Conservation (phyloP, 2,888 invertebrate species). For the Malthinus flaveolus region DNA sequence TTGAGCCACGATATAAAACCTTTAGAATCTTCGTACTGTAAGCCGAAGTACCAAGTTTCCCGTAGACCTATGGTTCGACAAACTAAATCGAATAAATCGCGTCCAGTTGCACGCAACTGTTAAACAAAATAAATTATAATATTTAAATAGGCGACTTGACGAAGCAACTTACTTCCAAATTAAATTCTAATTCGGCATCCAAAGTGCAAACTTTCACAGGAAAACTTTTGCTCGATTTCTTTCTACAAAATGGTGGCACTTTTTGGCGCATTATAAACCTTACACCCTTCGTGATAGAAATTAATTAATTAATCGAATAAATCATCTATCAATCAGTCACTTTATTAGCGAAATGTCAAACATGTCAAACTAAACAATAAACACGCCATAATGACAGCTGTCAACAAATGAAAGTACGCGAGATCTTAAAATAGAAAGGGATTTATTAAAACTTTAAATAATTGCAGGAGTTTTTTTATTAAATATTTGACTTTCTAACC, state of each 20-base stretch:
- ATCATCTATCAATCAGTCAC: background rate
- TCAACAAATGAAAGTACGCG: no score
- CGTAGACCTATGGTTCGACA: conserved; percentile 94
- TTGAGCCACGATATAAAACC: conserved; percentile 94
- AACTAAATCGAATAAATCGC: conserved; percentile 95
- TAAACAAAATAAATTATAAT: conserved; percentile 4
- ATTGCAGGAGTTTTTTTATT: no score
- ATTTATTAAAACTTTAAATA: no score
- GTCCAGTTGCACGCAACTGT: conserved; percentile 88
- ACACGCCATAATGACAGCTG: no score
- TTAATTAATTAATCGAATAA: conserved; percentile 7
- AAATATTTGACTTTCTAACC: no score
- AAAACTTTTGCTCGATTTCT: conserved; percentile 82
- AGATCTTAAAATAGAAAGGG: no score
- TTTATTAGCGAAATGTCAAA: conserved; percentile 6
- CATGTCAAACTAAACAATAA: no score
- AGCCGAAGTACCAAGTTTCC: conserved; percentile 96
- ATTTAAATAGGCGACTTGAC: background rate
- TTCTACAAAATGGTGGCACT: conserved; percentile 79
- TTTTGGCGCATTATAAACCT: conserved; percentile 55
- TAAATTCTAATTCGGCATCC: conserved; percentile 97
- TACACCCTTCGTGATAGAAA: conserved; percentile 23
- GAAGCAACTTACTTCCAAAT: conserved; percentile 75
- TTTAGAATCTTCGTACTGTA: conserved; percentile 92
- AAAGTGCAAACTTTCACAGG: conserved; percentile 94